Evolutionary conservation across 2,888 invertebrate genomes (phyloP), one percentile per base, ranked within the genome.

Genomic region (Macroteleia sp.): DNA sequence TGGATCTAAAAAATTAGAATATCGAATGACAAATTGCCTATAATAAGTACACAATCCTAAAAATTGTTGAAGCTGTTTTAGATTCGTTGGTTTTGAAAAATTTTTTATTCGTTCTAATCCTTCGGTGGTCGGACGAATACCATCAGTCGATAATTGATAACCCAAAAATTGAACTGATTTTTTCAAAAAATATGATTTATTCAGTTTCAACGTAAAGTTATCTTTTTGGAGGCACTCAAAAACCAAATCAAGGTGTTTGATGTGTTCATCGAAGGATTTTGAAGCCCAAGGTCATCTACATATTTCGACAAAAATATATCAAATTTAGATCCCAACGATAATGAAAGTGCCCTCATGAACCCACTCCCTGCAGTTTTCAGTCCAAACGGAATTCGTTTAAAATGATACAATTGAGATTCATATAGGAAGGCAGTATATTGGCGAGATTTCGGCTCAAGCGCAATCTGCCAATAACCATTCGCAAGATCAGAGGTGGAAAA

Each of bases 391-490:
- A 44, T 44, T 4, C 44, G 22, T 22, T n/a, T 25, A 14, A 44
- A 44, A 16, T 44, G 44, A 44, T 44, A 44, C 8, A 44, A 22
- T 44, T 44, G 14, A 5, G 12, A 16, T 12, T 16, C 42, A n/a
- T 42, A 42, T 10, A 42, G 10, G n/a, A 42, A 42, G 10, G 20
- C 20, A 1, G 19, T 19, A 42, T 42, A 42, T 19, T 20, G 17
- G 12, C 36, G 36, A 36, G 36, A 36, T 6, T 36, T 9, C 4
- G 16, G 14, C 2, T 36, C 5, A 8, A 46, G 9, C 3, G 46
- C 17, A 10, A 46, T 46, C 46, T 46, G 46, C 46, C 46, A 46
- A 25, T 46, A 46, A 12, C 46, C 46, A 10, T 46, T 46, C 9
- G 42, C 10, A 4, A 42, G 20, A 42, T 42, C 42, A 3, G 42